Conservation (phyloP, 1,140 invertebrate species). For the Pseudomyrmex concolor region DNA sequence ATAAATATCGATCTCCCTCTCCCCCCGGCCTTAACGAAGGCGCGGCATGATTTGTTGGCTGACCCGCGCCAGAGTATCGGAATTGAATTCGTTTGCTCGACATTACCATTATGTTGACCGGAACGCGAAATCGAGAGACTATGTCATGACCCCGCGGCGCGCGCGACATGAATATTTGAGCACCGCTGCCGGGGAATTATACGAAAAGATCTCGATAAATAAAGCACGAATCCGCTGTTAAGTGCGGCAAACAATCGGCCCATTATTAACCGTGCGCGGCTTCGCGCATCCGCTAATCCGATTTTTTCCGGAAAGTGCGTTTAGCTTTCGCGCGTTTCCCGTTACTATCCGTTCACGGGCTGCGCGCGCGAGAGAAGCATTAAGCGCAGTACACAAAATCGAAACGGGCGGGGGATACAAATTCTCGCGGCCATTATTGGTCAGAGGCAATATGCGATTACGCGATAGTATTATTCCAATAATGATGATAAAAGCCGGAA, state of each 20-base stretch:
- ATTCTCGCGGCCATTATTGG: slow-evolving; percentile 42
- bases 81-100: slow-evolving; percentile 51
- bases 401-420: slow-evolving; percentile 22
- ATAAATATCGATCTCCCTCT: slow-evolving; percentile 52
- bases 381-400: slow-evolving; percentile 15
- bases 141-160: slow-evolving; percentile 35
- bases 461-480: slow-evolving; percentile 27
- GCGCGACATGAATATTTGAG: slow-evolving; percentile 40
- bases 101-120: slow-evolving; percentile 50
- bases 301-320: slow-evolving; percentile 45
- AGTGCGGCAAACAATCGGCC: slow-evolving; percentile 51
- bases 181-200: slow-evolving; percentile 31
- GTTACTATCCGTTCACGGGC: slow-evolving; percentile 27
- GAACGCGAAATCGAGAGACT: slow-evolving; percentile 38
- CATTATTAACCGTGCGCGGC: slow-evolving; percentile 43
- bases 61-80: slow-evolving; percentile 36
- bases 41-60: slow-evolving; percentile 47
- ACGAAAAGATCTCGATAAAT: slow-evolving; percentile 56
- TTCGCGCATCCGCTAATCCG: slow-evolving; percentile 51
- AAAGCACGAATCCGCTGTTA: slow-evolving; percentile 46
- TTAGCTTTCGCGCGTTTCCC: slow-evolving; percentile 41
- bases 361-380: slow-evolving; percentile 22
- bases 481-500: slow-evolving; percentile 4
- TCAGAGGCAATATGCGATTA: slow-evolving; percentile 43
- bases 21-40: slow-evolving; percentile 37